These are phyloP conservation scores for Stomatorhinus ivindoensis DNA, from an alignment of 2,113 vertebrate genomes.

Conservation along the genomic window DNA sequence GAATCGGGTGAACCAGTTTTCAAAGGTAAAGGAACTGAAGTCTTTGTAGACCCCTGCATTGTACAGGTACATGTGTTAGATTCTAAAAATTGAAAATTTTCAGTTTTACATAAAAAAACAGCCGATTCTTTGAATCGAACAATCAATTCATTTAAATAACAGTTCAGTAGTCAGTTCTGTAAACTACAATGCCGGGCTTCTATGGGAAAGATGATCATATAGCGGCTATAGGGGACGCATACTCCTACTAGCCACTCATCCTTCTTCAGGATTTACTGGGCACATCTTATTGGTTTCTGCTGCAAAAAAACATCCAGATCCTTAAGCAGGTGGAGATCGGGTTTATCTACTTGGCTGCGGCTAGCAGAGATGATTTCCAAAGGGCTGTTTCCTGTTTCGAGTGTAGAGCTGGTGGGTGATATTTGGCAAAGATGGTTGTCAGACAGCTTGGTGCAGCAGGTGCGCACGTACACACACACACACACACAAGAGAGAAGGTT, in stretches of 20 bases:
- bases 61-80: too few species aligned
- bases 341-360: not conserved
- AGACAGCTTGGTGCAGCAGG: not conserved
- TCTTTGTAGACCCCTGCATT: too few species aligned
- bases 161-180: too few species aligned
- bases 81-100: too few species aligned
- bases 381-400: not conserved
- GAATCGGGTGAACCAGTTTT: too few species aligned
- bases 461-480: rapidly evolving
- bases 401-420: not conserved
- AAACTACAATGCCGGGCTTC: not conserved
- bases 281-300: not conserved
- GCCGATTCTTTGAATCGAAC: too few species aligned
- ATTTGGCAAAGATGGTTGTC: not conserved
- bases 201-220: not conserved
- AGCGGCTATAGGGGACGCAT: not conserved
- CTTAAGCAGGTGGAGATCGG: not conserved
- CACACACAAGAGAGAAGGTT: not conserved
- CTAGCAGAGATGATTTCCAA: not conserved
- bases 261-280: not conserved
- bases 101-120: too few species aligned
- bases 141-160: too few species aligned
- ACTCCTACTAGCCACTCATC: not conserved
- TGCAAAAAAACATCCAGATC: not conserved
- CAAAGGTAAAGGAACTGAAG: too few species aligned